Evolutionary conservation across 2,113 vertebrate genomes (phyloP).

Genomic region (Stegostoma tigrinum): DNA sequence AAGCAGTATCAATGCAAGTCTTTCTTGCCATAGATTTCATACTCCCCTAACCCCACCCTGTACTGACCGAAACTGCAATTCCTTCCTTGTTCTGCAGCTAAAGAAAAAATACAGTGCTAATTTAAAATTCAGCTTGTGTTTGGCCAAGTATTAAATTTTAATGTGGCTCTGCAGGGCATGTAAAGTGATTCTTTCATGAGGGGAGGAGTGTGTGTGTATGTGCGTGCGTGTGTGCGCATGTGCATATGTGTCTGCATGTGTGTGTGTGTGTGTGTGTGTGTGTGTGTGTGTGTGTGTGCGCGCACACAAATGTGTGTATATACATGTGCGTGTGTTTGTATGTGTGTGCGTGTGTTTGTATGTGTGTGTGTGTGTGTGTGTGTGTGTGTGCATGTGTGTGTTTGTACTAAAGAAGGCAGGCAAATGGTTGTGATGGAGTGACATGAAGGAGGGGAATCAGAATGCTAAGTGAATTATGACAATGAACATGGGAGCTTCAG

Average conservation of each 20-base stretch:
- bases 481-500: neutral
- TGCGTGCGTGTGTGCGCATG: too few relatives aligned
- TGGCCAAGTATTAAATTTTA: conserved; percentile 10
- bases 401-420: too few relatives aligned
- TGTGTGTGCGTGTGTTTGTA: too few relatives aligned
- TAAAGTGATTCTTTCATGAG: conserved; percentile 1
- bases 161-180: neutral
- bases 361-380: too few relatives aligned
- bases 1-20: neutral
- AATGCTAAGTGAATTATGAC: neutral
- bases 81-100: neutral
- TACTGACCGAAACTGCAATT: neutral
- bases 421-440: neutral
- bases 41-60: neutral
- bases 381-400: too few relatives aligned
- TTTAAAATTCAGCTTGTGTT: conserved; percentile 15
- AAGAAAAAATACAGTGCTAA: neutral
- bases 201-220: too few relatives aligned
- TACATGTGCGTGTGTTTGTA: too few relatives aligned
- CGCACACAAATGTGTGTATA: too few relatives aligned
- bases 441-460: neutral
- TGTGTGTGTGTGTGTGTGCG: too few relatives aligned
- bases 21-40: neutral
- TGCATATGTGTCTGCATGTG: too few relatives aligned
- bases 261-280: too few relatives aligned